Percentiles rank a stretch among this genome's conserved stretches.
Conservation (phyloP, 1,140 invertebrate species). For the Drosophila subobscura region DNA sequence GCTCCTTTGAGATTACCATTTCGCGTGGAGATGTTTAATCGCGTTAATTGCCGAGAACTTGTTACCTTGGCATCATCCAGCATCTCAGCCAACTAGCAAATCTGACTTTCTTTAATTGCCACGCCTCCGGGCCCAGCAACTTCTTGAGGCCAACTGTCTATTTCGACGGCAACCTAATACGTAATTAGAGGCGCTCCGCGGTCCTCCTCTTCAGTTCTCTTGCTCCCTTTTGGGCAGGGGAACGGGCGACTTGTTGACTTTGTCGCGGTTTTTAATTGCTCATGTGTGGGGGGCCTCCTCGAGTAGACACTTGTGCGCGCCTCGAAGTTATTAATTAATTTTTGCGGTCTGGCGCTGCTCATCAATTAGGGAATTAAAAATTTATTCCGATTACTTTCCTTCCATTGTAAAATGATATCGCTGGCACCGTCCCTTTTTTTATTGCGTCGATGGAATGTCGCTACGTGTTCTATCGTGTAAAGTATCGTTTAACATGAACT, state of each 20-base stretch:
- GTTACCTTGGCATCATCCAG: constrained; percentile 60
- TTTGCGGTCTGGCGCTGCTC: constrained; percentile 47
- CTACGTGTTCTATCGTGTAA: neutral
- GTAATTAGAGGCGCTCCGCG: constrained; percentile 46
- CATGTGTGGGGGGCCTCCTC: constrained; percentile 22
- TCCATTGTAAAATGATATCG: too few species aligned
- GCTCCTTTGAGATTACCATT: constrained; percentile 54
- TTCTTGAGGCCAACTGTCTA: constrained; percentile 54
- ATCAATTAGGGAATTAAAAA: constrained; percentile 60
- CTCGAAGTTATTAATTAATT: constrained; percentile 69
- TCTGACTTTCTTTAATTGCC: constrained; percentile 64
- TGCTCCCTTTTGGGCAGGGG: too few species aligned
- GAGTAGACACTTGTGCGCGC: constrained; percentile 4
- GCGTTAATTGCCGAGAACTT: constrained; percentile 76
- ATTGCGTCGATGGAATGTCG: too few species aligned
- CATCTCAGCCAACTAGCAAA: constrained; percentile 28
- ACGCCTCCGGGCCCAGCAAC: constrained; percentile 28
- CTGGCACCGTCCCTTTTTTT: too few species aligned
- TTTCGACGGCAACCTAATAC: constrained; percentile 41
- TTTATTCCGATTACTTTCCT: constrained; percentile 25
- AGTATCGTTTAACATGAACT: too few species aligned
- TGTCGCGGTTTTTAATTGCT: constrained; percentile 62
- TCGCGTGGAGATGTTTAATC: constrained; percentile 60
- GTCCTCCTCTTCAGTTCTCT: neutral
- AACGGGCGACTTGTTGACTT: constrained; percentile 48